These are phyloP conservation scores for Herpetotheres cachinnans DNA, from an alignment of 2,113 vertebrate genomes.

Conservation along the genomic window DNA sequence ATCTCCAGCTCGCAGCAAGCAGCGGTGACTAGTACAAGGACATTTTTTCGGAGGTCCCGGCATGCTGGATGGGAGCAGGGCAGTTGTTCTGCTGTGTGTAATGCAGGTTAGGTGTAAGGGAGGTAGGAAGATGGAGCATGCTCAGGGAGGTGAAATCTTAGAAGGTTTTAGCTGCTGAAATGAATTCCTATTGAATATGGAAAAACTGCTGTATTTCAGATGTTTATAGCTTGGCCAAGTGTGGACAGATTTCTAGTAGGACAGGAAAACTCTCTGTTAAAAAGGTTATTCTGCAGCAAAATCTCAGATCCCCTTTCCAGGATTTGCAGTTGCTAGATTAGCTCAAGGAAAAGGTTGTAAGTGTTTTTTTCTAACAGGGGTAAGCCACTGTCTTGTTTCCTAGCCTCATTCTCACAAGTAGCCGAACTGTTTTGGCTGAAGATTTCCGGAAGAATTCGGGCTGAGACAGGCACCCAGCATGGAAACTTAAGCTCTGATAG, in stretches of 20 bases:
- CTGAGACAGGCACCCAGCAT: background rate
- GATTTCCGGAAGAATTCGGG: background rate
- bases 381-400: constrained; percentile 16
- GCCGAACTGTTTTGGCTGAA: background rate
- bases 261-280: constrained; percentile 51
- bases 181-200: constrained; percentile 9
- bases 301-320: constrained; percentile 24
- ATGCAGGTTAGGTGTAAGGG: background rate
- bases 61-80: background rate
- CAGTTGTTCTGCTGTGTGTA: background rate
- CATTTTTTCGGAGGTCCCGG: background rate
- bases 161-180: constrained; percentile 31
- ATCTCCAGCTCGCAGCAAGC: background rate
- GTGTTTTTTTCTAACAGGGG: background rate
- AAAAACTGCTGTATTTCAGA: constrained; percentile 39
- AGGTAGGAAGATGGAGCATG: background rate
- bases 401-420: background rate
- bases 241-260: constrained; percentile 40
- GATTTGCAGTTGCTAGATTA: constrained; percentile 37
- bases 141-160: constrained; percentile 3
- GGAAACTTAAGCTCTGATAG: background rate
- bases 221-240: constrained; percentile 34
- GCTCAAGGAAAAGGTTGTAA: constrained; percentile 33
- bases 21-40: background rate
- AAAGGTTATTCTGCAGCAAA: constrained; percentile 46